A percentile compares a stretch with the other conserved stretches of the same genome.
phyloP scores from a whole-genome alignment of 92 coral and sea anemone genomes.

The Phymanthus crucifer region DNA sequence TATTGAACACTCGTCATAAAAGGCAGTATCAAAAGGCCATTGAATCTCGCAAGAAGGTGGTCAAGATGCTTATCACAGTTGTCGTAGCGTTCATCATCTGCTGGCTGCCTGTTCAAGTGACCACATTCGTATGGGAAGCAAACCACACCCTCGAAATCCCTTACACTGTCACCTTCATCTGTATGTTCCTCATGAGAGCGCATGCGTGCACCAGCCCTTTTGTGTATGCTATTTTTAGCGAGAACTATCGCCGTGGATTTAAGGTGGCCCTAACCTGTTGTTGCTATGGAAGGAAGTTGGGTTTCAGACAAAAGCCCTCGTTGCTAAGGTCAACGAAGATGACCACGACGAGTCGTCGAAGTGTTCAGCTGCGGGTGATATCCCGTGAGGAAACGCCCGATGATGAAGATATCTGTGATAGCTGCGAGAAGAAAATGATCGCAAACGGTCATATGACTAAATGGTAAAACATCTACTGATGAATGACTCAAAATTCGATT shows the following conservation, averaged over 20 bases:
- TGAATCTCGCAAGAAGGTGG: conserved; percentile 69
- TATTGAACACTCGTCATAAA: conserved; percentile 62
- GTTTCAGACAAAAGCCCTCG: background rate
- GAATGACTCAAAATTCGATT: background rate
- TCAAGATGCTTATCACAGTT: conserved; percentile 79
- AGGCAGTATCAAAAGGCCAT: conserved; percentile 43
- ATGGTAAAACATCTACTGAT: background rate
- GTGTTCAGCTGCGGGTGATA: conserved; percentile 1
- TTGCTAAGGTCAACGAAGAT: conserved; percentile 15
- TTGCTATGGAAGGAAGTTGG: background rate
- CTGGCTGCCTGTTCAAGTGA: conserved; percentile 74
- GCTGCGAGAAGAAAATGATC: background rate
- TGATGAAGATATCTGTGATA: background rate
- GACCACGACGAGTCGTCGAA: conserved; percentile 12
- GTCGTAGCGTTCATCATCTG: conserved; percentile 62
- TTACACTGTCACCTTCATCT: conserved; percentile 29
- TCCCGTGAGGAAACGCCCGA: background rate
- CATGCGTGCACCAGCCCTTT: conserved; percentile 69
- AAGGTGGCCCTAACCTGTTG: conserved; percentile 40
- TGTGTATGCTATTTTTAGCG: conserved; percentile 73
- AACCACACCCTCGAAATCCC: conserved; percentile 1
- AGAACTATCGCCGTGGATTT: conserved; percentile 79
- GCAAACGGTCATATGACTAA: background rate
- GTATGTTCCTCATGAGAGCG: conserved; percentile 70
- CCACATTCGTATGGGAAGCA: conserved; percentile 49